Evolutionary conservation across 2,797 vertebrate genomes (phyloP), one percentile per base, ranked within the genome.

Genomic region (Lycodopsis pacificus): DNA sequence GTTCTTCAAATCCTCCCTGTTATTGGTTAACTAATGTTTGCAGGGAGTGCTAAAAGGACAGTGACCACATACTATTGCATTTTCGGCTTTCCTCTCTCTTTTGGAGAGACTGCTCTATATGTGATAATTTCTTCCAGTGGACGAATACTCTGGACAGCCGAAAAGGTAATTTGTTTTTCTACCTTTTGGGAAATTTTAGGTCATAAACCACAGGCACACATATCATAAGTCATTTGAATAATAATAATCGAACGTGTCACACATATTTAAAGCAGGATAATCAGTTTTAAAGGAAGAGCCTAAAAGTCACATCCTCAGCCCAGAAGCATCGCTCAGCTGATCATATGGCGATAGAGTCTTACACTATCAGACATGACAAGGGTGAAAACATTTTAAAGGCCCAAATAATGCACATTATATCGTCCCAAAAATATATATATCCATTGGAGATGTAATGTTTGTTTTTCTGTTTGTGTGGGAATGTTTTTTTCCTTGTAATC

Each of bases 11-110:
- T 42, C 12, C n/a, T 51, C 2, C 14, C 25, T 46, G 77, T 83
- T 76, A 84, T 10, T 84, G 51, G 30, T 84, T 82, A 82, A 77
- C 79, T 49, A 65, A 14, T 89, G 48, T 80, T 84, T 80, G 40
- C 14, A 22, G 15, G 54, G 20, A 11, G 48, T 0, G 4, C 20
- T 7, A 22, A 48, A 51, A 73, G 77, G 22, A 67, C 62, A 76
- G 32, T 19, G 56, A 65, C 38, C 30, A 15, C 7, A 46, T 69
- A 9, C 46, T 13, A 75, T 4, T 5, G 13, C 20, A 5, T 27
- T 22, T 25, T 38, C 20, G n/a, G 48, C 22, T 44, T 71, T 20
- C 12, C 25, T 65, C 20, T 65, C 20, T 27, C 38, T 32, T 53
- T 58, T 48, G 15, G 34, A 42, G 38, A 48, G 20, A 5, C 48